phyloP scores from a whole-genome alignment of 2,888 invertebrate genomes.

The Drosophila demipolita region DNA sequence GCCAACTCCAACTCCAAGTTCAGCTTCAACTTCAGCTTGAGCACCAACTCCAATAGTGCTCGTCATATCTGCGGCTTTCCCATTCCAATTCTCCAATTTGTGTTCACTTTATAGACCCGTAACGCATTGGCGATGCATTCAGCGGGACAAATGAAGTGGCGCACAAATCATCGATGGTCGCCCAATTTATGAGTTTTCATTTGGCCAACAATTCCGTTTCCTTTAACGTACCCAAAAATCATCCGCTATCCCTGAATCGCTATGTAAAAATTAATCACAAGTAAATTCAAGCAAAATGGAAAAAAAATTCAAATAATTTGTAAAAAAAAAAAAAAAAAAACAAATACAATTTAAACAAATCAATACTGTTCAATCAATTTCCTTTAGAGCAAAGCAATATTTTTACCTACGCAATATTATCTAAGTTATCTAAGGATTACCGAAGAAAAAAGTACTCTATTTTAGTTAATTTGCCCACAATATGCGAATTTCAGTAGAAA shows the following conservation, averaged over 20 bases:
- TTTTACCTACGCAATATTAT: slow-evolving; percentile 10
- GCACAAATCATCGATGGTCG: slow-evolving; percentile 61
- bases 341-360: neutral
- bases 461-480: neutral
- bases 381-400: slow-evolving; percentile 38
- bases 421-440: neutral
- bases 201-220: slow-evolving; percentile 45
- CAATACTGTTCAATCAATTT: slow-evolving; percentile 55
- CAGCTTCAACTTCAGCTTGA: slow-evolving; percentile 3
- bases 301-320: neutral
- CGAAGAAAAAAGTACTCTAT: slow-evolving; percentile 1
- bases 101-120: slow-evolving; percentile 27
- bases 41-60: slow-evolving; percentile 1
- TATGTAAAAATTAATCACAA: slow-evolving; percentile 48
- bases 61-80: slow-evolving; percentile 25
- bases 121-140: slow-evolving; percentile 9
- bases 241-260: neutral
- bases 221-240: neutral
- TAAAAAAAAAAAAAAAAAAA: neutral
- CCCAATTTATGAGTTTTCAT: slow-evolving; percentile 66
- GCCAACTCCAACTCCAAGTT: slow-evolving; percentile 13
- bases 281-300: slow-evolving; percentile 30
- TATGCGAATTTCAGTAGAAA: neutral
- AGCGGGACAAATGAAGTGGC: slow-evolving; percentile 51
- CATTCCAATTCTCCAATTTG: slow-evolving; percentile 27